Conservation (phyloP, 2,113 vertebrate species). For the Mus pahari region DNA sequence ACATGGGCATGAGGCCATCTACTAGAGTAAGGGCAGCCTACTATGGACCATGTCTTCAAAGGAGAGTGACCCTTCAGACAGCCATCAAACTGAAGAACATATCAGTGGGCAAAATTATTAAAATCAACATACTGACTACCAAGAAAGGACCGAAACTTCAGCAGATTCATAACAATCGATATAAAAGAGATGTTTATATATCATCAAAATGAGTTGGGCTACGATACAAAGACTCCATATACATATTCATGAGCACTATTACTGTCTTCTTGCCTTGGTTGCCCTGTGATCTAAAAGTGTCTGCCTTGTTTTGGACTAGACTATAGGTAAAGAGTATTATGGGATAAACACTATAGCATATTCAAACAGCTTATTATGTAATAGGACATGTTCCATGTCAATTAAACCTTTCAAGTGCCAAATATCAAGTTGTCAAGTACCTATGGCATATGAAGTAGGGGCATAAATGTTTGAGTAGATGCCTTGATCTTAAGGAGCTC, state of each 20-base stretch:
- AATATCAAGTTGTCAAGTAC: conserved; percentile 11
- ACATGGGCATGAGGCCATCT: not conserved
- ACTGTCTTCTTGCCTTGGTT: not conserved
- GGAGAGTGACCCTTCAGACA: conserved; percentile 34
- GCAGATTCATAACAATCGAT: conserved; percentile 48
- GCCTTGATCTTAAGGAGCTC: not conserved
- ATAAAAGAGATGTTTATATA: not conserved
- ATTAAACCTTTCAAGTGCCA: not conserved
- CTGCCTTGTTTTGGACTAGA: not conserved
- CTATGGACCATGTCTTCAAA: not conserved
- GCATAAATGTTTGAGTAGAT: not conserved
- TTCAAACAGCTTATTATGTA: not conserved
- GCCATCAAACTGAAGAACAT: conserved; percentile 3
- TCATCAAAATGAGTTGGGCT: conserved; percentile 48
- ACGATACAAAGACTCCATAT: not conserved
- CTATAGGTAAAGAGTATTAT: not conserved
- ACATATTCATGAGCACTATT: not conserved
- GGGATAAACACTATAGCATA: not conserved
- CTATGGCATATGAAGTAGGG: not conserved
- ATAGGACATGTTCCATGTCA: not conserved
- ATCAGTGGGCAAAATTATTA: conserved; percentile 1
- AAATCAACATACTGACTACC: conserved; percentile 13
- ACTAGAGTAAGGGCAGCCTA: not conserved
- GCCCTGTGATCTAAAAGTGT: not conserved
- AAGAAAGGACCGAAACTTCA: conserved; percentile 16